phyloP scores from a whole-genome alignment of 2,888 invertebrate species.

The Nemapogon koenigi region DNA sequence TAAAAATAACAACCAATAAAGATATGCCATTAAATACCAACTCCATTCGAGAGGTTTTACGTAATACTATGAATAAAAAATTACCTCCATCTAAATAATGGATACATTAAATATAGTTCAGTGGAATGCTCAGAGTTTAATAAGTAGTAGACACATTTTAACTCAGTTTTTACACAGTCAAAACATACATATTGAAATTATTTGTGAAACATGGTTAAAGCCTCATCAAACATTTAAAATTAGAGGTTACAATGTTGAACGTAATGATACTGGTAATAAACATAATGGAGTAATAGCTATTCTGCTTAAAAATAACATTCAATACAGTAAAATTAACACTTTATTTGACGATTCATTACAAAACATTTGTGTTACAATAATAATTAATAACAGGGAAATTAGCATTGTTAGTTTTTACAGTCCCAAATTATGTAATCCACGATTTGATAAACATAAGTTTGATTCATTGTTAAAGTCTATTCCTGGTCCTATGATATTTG shows the following conservation, averaged over 20 bases:
- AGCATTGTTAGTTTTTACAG: not conserved
- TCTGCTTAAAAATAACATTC: not conserved
- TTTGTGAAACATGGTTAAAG: not conserved
- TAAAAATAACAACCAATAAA: not conserved
- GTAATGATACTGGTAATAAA: not conserved
- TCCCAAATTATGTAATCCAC: not conserved
- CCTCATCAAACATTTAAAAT: not conserved
- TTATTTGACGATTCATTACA: not conserved
- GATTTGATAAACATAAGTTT: too few relatives aligned
- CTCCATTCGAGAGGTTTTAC: too few relatives aligned
- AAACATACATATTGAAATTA: not conserved
- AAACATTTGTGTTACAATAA: not conserved
- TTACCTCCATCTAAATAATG: too few relatives aligned
- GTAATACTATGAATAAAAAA: too few relatives aligned
- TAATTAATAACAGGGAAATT: not conserved
- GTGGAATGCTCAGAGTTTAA: conserved; percentile 13
- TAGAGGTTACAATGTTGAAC: not conserved
- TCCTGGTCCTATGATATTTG: too few relatives aligned
- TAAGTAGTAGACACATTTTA: not conserved
- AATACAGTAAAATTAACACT: not conserved
- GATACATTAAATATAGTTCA: conserved; percentile 12
- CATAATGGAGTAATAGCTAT: not conserved
- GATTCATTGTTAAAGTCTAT: too few relatives aligned
- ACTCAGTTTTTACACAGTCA: not conserved
- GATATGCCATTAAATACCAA: too few relatives aligned